Conservation (phyloP, 2,113 vertebrate genomes). For the Podarcis muralis region DNA sequence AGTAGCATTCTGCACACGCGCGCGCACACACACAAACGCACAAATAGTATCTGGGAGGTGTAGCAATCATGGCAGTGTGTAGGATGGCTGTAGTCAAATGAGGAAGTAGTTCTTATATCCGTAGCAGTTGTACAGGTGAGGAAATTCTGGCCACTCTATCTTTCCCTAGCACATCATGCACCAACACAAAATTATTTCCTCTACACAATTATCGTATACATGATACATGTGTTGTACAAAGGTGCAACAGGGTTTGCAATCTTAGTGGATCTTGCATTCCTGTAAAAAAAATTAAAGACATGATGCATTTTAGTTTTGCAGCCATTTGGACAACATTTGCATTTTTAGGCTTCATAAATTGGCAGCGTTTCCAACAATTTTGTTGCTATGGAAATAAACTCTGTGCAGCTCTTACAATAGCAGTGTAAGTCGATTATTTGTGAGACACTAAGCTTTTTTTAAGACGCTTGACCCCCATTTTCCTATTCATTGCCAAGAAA, state of each 20-base stretch:
- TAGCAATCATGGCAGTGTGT: not conserved
- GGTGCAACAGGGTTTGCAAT: too few relatives aligned
- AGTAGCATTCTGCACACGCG: too few relatives aligned
- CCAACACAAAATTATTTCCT: not conserved
- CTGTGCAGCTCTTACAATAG: not conserved
- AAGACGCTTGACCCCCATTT: slow-evolving; percentile 22
- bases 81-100: not conserved
- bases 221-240: not conserved
- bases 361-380: not conserved
- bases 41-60: not conserved
- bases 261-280: not conserved
- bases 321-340: slow-evolving; percentile 11
- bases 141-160: not conserved
- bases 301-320: slow-evolving; percentile 6
- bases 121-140: not conserved
- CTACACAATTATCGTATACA: not conserved
- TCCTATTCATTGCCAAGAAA: slow-evolving; percentile 60
- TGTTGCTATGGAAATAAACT: slow-evolving; percentile 55
- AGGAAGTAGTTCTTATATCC: not conserved
- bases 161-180: not conserved
- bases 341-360: not conserved
- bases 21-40: too few relatives aligned
- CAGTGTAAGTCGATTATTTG: slow-evolving; percentile 38
- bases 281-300: not conserved
- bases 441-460: slow-evolving; percentile 17